Evolutionary conservation across 2,888 invertebrate genomes (phyloP).

Genomic region (Synergus itoensis): DNA sequence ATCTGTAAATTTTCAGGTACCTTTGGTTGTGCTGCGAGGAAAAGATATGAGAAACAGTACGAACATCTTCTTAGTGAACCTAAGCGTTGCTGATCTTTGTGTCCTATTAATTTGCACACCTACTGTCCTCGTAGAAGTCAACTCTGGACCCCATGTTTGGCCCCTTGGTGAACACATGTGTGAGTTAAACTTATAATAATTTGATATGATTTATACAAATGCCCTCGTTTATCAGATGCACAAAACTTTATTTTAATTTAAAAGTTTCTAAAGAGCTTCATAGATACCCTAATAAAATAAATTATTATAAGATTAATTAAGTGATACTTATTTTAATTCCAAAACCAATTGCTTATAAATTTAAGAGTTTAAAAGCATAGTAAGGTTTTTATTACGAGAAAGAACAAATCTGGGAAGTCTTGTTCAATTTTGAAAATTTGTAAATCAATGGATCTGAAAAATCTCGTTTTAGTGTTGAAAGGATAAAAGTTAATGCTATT

Average conservation of each 20-base stretch:
- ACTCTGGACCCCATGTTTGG: slow-evolving; percentile 95
- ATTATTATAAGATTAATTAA: background rate
- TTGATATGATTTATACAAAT: background rate
- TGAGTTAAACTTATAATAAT: slow-evolving; percentile 81
- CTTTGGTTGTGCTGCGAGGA: slow-evolving; percentile 93
- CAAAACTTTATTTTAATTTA: background rate
- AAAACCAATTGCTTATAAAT: background rate
- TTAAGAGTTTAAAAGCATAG: background rate
- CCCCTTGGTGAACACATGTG: slow-evolving; percentile 94
- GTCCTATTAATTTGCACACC: slow-evolving; percentile 95
- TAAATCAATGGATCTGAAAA: background rate
- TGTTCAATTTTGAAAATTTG: background rate
- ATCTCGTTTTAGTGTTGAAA: slow-evolving; percentile 7
- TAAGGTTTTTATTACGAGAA: background rate
- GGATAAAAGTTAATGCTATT: slow-evolving; percentile 49
- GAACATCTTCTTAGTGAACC: slow-evolving; percentile 95
- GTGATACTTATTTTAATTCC: background rate
- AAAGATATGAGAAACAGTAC: slow-evolving; percentile 97
- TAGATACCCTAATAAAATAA: too few relatives aligned
- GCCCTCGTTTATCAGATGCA: background rate
- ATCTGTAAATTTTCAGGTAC: slow-evolving; percentile 78
- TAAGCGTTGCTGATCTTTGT: slow-evolving; percentile 95
- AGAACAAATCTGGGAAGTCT: background rate
- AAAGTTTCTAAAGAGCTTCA: background rate
- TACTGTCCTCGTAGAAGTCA: slow-evolving; percentile 95